Conservation (phyloP, 2,888 invertebrate species). For the Tigriopus californicus region DNA sequence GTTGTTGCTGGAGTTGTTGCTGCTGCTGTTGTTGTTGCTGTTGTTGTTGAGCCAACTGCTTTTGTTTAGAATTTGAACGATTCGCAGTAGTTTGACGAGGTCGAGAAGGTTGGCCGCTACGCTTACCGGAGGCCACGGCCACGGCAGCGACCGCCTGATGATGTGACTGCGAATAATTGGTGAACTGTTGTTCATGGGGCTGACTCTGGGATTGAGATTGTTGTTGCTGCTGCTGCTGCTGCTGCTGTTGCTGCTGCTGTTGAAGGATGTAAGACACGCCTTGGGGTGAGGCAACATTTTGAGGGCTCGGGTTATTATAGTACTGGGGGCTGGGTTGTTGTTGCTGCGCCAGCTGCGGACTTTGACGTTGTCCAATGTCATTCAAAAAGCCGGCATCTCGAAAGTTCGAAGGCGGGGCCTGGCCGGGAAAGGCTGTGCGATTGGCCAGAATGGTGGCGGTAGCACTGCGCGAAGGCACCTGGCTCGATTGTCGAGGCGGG, state of each 20-base stretch:
- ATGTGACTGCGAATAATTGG: slow-evolving; percentile 9
- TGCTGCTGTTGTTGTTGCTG: neutral
- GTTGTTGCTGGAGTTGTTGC: neutral
- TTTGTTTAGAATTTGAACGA: slow-evolving; percentile 25
- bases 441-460: neutral
- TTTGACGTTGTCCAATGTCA: neutral
- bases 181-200: neutral
- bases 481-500: neutral
- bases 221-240: slow-evolving; percentile 8
- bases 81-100: slow-evolving; percentile 2
- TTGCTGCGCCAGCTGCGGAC: neutral
- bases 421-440: neutral
- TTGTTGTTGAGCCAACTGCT: slow-evolving; percentile 24
- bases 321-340: neutral
- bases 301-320: neutral
- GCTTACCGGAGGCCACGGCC: no score
- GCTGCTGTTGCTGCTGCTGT: slow-evolving; percentile 20
- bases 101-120: no score
- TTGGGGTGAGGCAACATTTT: neutral
- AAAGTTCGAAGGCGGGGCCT: neutral
- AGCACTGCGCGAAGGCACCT: neutral
- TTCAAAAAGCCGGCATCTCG: neutral
- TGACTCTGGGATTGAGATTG: slow-evolving; percentile 10
- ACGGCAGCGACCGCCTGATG: no score
- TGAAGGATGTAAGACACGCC: slow-evolving; percentile 28